These are phyloP conservation scores for Zeuzera pyrina DNA, from an alignment of 2,888 invertebrate genomes.

Conservation along the genomic window DNA sequence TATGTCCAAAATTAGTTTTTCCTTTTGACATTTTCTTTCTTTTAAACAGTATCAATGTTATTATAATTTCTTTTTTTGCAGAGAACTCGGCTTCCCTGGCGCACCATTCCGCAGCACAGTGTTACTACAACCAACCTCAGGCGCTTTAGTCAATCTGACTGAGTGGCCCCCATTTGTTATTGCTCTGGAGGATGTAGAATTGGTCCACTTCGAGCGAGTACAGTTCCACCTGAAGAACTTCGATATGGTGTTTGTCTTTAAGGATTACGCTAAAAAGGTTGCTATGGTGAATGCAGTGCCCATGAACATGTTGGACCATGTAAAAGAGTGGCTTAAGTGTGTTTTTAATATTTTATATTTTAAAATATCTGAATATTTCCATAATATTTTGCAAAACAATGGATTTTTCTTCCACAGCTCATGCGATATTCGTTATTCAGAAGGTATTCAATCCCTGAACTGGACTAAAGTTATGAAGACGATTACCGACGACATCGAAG, in stretches of 20 bases:
- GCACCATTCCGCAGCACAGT: conserved; percentile 98
- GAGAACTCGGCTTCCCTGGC: conserved; percentile 98
- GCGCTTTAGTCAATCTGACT: conserved; percentile 96
- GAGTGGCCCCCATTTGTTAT: conserved; percentile 99
- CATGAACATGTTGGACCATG: conserved; percentile 98
- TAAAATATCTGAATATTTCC: too few relatives aligned
- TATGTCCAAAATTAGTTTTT: too few relatives aligned
- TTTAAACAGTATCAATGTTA: too few relatives aligned
- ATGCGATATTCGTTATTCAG: conserved; percentile 97
- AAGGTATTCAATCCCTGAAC: conserved; percentile 98
- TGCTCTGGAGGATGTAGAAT: conserved; percentile 96
- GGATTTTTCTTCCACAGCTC: conserved; percentile 76
- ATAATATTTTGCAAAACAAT: neutral
- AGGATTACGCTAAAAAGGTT: conserved; percentile 95
- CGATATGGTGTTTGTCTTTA: conserved; percentile 99
- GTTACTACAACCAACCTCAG: conserved; percentile 96
- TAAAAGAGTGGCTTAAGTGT: conserved; percentile 99
- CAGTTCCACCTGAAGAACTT: conserved; percentile 99
- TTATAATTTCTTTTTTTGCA: conserved; percentile 23
- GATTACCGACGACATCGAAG: conserved; percentile 97
- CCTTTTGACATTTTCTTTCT: too few relatives aligned
- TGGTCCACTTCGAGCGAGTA: conserved; percentile 99
- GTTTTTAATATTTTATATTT: too few relatives aligned
- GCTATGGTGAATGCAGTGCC: conserved; percentile 99
- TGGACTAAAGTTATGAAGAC: conserved; percentile 99